Conservation (phyloP, 2,888 invertebrate genomes). For the Tiliacea citrago region DNA sequence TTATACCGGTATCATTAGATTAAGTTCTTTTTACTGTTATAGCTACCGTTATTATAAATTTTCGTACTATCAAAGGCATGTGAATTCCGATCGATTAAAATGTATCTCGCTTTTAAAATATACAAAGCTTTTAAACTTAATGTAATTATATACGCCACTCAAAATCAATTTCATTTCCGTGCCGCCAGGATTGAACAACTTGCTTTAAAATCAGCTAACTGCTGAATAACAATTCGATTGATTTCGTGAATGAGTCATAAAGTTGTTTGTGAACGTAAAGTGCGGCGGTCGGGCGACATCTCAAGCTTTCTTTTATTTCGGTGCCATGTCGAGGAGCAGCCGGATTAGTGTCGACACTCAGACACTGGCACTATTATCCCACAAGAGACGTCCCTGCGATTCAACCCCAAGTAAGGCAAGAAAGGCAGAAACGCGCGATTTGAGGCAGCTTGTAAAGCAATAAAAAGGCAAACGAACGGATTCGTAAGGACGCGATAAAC, state of each 20-base stretch:
- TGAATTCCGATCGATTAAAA: constrained; percentile 15
- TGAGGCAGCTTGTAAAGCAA: constrained; percentile 59
- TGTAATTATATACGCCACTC: constrained; percentile 42
- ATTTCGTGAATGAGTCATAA: constrained; percentile 69
- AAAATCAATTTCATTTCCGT: constrained; percentile 37
- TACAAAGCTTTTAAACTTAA: constrained; percentile 40
- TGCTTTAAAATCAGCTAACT: constrained; percentile 35
- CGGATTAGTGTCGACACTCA: constrained; percentile 76
- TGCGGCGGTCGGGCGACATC: constrained; percentile 70
- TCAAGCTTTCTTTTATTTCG: constrained; percentile 83
- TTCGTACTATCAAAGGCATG: background rate
- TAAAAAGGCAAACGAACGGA: constrained; percentile 62
- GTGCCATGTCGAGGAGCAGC: constrained; percentile 75
- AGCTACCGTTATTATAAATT: constrained; percentile 7
- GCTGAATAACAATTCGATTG: constrained; percentile 55
- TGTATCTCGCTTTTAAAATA: constrained; percentile 25
- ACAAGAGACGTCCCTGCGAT: constrained; percentile 70
- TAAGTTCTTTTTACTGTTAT: constrained; percentile 19
- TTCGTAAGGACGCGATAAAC: constrained; percentile 63
- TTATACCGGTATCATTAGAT: constrained; percentile 9
- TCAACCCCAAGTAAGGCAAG: constrained; percentile 66
- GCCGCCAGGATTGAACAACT: constrained; percentile 7
- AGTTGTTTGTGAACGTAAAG: constrained; percentile 59
- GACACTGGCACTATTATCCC: constrained; percentile 73
- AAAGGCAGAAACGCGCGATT: constrained; percentile 65